Base-by-base conservation (phyloP, 2,113 vertebrate species). In the Agapornis roseicollis region DNA sequence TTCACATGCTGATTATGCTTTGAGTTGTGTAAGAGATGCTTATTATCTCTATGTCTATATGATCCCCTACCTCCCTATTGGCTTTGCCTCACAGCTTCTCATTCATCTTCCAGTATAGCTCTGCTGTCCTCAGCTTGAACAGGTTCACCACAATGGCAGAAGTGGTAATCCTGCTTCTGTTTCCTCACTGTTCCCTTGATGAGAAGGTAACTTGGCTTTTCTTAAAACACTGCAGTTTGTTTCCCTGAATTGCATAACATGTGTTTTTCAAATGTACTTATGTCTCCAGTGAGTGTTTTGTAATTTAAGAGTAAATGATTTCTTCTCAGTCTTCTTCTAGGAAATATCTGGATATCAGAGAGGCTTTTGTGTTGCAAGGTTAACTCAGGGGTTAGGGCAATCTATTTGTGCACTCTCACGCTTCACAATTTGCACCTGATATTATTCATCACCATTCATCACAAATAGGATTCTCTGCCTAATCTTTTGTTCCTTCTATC, bases 271-370 rank as follows among this genome's bases (percentile, higher is more conserved):
- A 47, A 85, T 31, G 63, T 68, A 65, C 55, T 90, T 89, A n/a
- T 0, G 6, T 90, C 46, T 95, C 46, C 76, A 71, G 80, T 49
- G 74, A 76, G 60, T 17, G 15, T 83, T 83, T 73, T 5, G 20
- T 88, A 83, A 70, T 74, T 73, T 28, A 90, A 80, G 23, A 71
- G 61, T 60, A 77, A 85, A 78, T 71, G 6, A 84, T 92, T 93
- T 86, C 53, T 90, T 90, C 18, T 82, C 5, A 4, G 5, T 83
- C 19, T 93, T 65, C 35, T 84, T 90, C 92, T 86, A 73, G 92
- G 94, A 94, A 94, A 83, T 88, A 58, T 90, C 76, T 83, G 88
- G 90, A 29, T 85, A 58, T 78, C 79, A 63, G 41, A 60, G 47
- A 85, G 63, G 79, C 42, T 35, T 83, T 63, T 90, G 50, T 83